Evolutionary conservation across 2,888 invertebrate genomes (phyloP).

Genomic region (Pammene aurita): DNA sequence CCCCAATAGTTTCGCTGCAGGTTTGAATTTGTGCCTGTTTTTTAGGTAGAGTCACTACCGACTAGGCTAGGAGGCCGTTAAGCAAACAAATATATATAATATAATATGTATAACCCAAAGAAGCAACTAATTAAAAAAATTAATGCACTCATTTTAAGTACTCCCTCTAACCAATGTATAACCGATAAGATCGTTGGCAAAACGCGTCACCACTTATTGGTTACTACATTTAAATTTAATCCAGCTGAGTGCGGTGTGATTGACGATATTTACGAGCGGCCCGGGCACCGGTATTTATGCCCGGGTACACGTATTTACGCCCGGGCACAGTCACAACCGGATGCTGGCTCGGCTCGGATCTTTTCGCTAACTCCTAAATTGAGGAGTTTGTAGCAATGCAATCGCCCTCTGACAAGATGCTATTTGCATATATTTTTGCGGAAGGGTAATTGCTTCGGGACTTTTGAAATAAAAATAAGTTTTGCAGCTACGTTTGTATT

Average conservation of each 20-base stretch:
- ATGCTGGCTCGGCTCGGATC: neutral
- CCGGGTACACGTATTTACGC: constrained; percentile 15
- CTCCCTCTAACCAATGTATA: constrained; percentile 10
- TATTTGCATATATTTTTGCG: constrained; percentile 12
- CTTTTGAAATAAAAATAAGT: neutral
- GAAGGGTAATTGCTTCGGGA: neutral
- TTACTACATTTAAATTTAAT: constrained; percentile 71
- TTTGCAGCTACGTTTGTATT: neutral
- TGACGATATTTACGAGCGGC: constrained; percentile 63
- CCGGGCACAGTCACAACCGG: constrained; percentile 21
- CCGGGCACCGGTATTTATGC: constrained; percentile 35
- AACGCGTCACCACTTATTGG: constrained; percentile 29
- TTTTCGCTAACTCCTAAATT: constrained; percentile 20
- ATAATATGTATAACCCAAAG: no score
- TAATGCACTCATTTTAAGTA: neutral
- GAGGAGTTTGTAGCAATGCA: constrained; percentile 22
- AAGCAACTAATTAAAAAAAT: neutral
- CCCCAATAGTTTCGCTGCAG: no score
- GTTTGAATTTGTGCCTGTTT: no score
- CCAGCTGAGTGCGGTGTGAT: constrained; percentile 68
- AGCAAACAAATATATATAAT: no score
- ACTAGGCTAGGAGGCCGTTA: no score
- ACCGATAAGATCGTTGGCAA: constrained; percentile 6
- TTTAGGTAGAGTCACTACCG: no score
- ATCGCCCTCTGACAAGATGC: constrained; percentile 5